Conservation (phyloP, 1,140 invertebrate genomes). For the Scaptomyza hsui region DNA sequence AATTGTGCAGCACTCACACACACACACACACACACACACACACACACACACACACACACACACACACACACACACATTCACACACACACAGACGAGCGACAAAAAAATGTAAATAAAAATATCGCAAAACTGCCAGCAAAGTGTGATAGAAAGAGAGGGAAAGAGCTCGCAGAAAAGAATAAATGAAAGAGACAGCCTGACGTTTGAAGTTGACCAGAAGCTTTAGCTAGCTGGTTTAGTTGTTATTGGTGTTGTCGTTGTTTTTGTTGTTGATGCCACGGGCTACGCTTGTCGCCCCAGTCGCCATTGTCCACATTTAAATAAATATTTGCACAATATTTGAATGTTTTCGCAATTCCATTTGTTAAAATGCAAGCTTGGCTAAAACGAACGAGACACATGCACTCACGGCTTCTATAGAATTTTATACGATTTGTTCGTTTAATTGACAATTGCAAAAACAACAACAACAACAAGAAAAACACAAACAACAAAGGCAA, state of each 20-base stretch:
- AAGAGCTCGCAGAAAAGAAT: not conserved
- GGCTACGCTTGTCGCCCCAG: slow-evolving; percentile 37
- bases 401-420: slow-evolving; percentile 20
- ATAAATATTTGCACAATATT: slow-evolving; percentile 78
- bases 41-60: slow-evolving; percentile 49
- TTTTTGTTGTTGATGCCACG: slow-evolving; percentile 13
- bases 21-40: slow-evolving; percentile 33
- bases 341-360: slow-evolving; percentile 74
- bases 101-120: slow-evolving; percentile 77
- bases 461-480: slow-evolving; percentile 19
- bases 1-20: slow-evolving; percentile 65
- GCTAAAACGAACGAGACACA: slow-evolving; percentile 38
- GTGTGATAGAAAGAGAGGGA: slow-evolving; percentile 3
- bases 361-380: slow-evolving; percentile 60
- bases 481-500: not conserved
- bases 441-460: slow-evolving; percentile 54
- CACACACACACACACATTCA: slow-evolving; percentile 25
- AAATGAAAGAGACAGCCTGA: not conserved
- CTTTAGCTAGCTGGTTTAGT: slow-evolving; percentile 13
- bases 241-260: slow-evolving; percentile 5
- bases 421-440: slow-evolving; percentile 54
- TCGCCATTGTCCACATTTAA: slow-evolving; percentile 71
- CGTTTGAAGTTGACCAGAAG: slow-evolving; percentile 29
- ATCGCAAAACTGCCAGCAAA: slow-evolving; percentile 58
- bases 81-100: no score